These are phyloP conservation scores for Spisula solida DNA, from an alignment of 2,888 invertebrate genomes.

Conservation along the genomic window DNA sequence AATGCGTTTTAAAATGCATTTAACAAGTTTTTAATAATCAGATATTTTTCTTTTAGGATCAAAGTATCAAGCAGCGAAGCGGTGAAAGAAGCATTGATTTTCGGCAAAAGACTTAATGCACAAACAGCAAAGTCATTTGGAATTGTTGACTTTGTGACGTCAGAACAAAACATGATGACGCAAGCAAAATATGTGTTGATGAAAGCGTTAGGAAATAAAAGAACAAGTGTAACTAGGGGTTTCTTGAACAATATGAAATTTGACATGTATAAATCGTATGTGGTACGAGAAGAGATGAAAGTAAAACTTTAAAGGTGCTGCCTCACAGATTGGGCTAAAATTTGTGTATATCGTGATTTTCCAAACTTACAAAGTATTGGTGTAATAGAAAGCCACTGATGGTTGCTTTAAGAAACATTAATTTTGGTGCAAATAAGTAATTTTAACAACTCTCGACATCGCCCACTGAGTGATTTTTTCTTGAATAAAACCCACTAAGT, in stretches of 20 bases:
- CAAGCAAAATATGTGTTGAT: constrained; percentile 49
- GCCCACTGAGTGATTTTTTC: too few relatives aligned
- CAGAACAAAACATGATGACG: constrained; percentile 47
- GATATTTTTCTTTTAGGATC: constrained; percentile 50
- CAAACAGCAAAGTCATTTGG: constrained; percentile 59
- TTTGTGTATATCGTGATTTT: too few relatives aligned
- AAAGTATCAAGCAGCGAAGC: constrained; percentile 60
- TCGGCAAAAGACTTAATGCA: constrained; percentile 70
- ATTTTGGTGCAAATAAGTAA: too few relatives aligned
- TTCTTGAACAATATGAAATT: constrained; percentile 38
- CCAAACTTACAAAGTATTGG: too few relatives aligned
- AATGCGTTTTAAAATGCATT: too few relatives aligned
- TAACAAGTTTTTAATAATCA: too few relatives aligned
- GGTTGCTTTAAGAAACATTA: too few relatives aligned
- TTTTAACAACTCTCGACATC: too few relatives aligned
- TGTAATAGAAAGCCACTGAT: too few relatives aligned
- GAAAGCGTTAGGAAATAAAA: constrained; percentile 17
- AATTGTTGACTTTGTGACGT: constrained; percentile 57
- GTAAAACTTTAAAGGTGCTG: constrained; percentile 22
- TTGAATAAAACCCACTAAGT: too few relatives aligned
- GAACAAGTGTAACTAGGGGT: not conserved
- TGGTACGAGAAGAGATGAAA: not conserved
- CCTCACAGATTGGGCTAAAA: too few relatives aligned
- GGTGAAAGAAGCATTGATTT: constrained; percentile 64
- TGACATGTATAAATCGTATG: constrained; percentile 43